Conservation (phyloP, 2,113 vertebrate genomes). For the Gila orcuttii region DNA sequence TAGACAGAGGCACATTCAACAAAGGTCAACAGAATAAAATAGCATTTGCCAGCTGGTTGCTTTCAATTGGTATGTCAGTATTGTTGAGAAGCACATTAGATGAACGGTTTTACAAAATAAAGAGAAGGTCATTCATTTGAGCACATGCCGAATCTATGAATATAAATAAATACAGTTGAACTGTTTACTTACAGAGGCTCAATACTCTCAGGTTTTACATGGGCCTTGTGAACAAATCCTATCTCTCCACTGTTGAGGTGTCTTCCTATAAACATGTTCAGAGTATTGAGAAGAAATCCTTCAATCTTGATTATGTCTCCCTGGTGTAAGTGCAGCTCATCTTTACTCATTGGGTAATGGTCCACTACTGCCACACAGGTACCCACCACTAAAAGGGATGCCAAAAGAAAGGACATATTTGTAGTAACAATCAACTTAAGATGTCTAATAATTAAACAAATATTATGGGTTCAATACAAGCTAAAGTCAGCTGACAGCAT, state of each 20-base stretch:
- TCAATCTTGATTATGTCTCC: constrained; percentile 86
- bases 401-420: background rate
- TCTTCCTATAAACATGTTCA: constrained; percentile 87
- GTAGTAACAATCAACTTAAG: no score
- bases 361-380: constrained; percentile 80
- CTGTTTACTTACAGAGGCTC: constrained; percentile 77
- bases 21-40: constrained; percentile 42
- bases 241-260: constrained; percentile 76
- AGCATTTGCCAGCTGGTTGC: background rate
- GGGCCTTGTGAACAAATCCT: constrained; percentile 84
- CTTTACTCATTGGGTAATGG: constrained; percentile 74
- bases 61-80: constrained; percentile 8
- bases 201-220: constrained; percentile 75
- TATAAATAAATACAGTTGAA: background rate
- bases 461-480: background rate
- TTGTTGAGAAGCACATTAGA: constrained; percentile 17
- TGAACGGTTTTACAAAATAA: constrained; percentile 1
- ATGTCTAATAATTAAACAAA: background rate
- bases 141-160: background rate
- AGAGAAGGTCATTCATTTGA: background rate
- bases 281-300: constrained; percentile 83
- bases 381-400: constrained; percentile 79
- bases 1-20: constrained; percentile 45
- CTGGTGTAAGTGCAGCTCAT: constrained; percentile 84
- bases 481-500: background rate